These are phyloP conservation scores for Alsophila aescularia DNA, from an alignment of 2,888 invertebrate species.

Conservation along the genomic window DNA sequence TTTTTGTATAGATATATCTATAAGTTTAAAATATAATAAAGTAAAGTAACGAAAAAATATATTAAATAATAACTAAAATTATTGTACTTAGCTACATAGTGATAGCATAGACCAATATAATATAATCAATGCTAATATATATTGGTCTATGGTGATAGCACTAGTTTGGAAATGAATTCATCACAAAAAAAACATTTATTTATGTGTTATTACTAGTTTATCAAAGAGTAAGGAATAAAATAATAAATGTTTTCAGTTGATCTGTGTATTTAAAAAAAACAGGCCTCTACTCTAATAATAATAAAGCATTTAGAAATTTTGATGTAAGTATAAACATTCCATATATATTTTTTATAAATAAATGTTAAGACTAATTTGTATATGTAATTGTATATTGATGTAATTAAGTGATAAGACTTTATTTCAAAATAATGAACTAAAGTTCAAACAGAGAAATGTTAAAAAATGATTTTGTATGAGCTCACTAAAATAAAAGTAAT, in stretches of 20 bases:
- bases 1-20: constrained; percentile 8
- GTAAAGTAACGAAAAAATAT: too few species aligned
- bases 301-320: constrained; percentile 15
- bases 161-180: not conserved
- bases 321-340: constrained; percentile 17
- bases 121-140: too few species aligned
- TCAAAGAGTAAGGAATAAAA: too few species aligned
- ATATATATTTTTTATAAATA: constrained; percentile 19
- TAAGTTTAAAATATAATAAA: not conserved
- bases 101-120: too few species aligned
- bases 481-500: not conserved
- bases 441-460: not conserved
- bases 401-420: constrained; percentile 3
- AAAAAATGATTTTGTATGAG: not conserved
- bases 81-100: too few species aligned
- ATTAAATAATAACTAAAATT: not conserved
- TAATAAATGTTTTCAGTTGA: too few species aligned
- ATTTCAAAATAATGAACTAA: constrained; percentile 1
- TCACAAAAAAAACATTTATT: not conserved
- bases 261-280: too few species aligned
- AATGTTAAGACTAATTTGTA: constrained; percentile 3
- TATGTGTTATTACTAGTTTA: not conserved
- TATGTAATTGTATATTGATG: not conserved
- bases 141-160: not conserved
- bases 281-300: not conserved